These are phyloP conservation scores for Nomada fabriciana DNA, from an alignment of 2,888 invertebrate genomes.

Conservation along the genomic window DNA sequence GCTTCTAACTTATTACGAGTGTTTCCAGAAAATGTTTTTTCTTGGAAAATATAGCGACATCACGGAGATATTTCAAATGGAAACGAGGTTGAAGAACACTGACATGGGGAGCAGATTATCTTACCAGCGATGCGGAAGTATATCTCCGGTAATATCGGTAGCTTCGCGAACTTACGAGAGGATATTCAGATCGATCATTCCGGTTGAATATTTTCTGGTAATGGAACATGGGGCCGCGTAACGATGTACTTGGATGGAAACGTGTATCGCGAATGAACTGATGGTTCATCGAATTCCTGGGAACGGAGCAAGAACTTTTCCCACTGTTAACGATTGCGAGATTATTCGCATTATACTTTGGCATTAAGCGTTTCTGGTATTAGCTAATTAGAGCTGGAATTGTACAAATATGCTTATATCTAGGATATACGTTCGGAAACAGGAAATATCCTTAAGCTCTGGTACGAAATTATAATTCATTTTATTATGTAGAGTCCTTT, in stretches of 20 bases:
- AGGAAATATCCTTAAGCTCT: too few species aligned
- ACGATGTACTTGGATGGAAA: constrained; percentile 36
- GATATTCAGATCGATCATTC: constrained; percentile 53
- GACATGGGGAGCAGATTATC: constrained; percentile 43
- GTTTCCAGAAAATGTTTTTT: not conserved
- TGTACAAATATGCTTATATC: too few species aligned
- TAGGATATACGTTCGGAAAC: too few species aligned
- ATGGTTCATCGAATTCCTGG: not conserved
- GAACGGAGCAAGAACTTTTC: not conserved
- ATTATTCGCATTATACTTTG: not conserved
- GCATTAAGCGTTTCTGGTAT: not conserved
- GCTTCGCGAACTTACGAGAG: constrained; percentile 42
- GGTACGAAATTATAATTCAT: too few species aligned
- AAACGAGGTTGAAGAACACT: constrained; percentile 36
- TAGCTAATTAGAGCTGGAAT: not conserved
- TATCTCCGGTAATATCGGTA: constrained; percentile 34
- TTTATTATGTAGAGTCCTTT: too few species aligned
- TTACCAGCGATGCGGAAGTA: constrained; percentile 39
- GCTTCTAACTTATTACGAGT: not conserved
- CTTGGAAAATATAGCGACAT: not conserved
- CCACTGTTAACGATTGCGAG: not conserved
- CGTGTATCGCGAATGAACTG: constrained; percentile 28
- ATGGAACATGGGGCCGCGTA: constrained; percentile 44
- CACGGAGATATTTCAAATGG: not conserved
- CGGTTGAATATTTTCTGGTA: constrained; percentile 57